Base-by-base conservation (phyloP, 35 echinoderm and acorn worm species). In the Apostichopus japonicus region DNA sequence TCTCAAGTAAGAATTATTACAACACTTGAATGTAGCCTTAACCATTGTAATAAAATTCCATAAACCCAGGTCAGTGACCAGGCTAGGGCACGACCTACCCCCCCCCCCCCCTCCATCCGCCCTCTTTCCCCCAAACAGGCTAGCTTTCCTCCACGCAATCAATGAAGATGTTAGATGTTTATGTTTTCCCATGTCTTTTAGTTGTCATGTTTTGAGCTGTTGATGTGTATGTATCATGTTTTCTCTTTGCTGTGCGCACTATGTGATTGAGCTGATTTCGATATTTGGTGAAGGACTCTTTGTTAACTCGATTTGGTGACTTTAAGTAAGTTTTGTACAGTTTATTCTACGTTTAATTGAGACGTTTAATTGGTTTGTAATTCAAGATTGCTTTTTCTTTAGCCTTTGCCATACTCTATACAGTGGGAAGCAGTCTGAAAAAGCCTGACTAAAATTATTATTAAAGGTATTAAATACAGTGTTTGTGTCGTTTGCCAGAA, bases 191-290 rank as follows among this genome's bases (percentile, higher is more conserved):
- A 44, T 44, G 33, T 44, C 33, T 4, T 44, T 44, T 82, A 55
- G 6, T 5, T 82, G 53, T 54, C 79, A 53, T 82, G 10, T 82
- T 82, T 82, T 54, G 79, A 51, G 17, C 17, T 82, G 5, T 82
- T 55, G 8, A 82, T 53, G 53, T 82, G 8, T 52, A 19, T 11
- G 16, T 65, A 65, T 65, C 1, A 65, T 65, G 62, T 65, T 65
- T 82, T 82, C 53, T 80, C 79, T 82, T 82, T 51, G 51, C 79
- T 8, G 54, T 82, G 25, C 51, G 33, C 27, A 82, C 14, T 51
- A 54, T 82, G 79, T 54, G 79, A 82, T 55, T 82, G 27, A 82
- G 79, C 17, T 82, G 7, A 53, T 53, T 82, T 13, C 79, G 79
- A 54, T 53, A 82, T 6, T 33, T 82, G 16, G 33, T 82, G 44